These are phyloP conservation scores for Nasonia vitripennis DNA, from an alignment of 1,140 invertebrate species.

Conservation along the genomic window DNA sequence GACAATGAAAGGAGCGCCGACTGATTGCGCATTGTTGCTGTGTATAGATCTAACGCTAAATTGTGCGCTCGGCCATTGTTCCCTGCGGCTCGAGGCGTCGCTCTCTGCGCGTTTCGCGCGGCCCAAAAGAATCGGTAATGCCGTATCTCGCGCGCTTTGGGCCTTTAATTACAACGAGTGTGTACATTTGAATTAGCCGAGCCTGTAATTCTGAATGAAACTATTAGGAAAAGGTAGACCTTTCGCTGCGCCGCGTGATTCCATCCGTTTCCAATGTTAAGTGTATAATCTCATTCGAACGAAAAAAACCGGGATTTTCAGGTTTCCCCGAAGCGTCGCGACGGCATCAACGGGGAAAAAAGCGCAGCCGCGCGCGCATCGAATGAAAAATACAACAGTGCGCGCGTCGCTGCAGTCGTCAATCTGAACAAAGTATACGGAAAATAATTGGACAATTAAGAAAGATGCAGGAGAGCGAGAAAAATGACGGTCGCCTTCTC, in stretches of 20 bases:
- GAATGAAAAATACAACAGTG: not conserved
- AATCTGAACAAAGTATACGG: not conserved
- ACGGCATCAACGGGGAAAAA: not conserved
- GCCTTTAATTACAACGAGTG: not conserved
- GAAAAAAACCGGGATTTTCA: not conserved
- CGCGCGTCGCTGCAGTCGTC: not conserved
- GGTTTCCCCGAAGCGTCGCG: not conserved
- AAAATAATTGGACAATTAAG: conserved; percentile 30
- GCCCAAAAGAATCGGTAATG: not conserved
- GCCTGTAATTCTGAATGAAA: not conserved
- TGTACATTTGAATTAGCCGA: conserved; percentile 16
- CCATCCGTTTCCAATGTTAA: not conserved
- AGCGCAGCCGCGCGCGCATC: not conserved
- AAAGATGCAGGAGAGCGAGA: not conserved
- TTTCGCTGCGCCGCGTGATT: no score
- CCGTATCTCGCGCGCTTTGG: not conserved
- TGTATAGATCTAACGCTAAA: conserved; percentile 29
- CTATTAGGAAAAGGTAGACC: not conserved
- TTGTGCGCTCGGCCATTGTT: conserved; percentile 13
- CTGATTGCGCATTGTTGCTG: conserved; percentile 45
- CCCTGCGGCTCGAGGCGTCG: not conserved
- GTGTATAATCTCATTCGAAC: not conserved
- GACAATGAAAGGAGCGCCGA: conserved; percentile 46
- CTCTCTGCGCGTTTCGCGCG: not conserved
- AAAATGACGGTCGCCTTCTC: not conserved